Percentiles rank a stretch among this genome's conserved stretches.
Conservation (phyloP, 2,113 vertebrate genomes). For the Tautogolabrus adspersus region DNA sequence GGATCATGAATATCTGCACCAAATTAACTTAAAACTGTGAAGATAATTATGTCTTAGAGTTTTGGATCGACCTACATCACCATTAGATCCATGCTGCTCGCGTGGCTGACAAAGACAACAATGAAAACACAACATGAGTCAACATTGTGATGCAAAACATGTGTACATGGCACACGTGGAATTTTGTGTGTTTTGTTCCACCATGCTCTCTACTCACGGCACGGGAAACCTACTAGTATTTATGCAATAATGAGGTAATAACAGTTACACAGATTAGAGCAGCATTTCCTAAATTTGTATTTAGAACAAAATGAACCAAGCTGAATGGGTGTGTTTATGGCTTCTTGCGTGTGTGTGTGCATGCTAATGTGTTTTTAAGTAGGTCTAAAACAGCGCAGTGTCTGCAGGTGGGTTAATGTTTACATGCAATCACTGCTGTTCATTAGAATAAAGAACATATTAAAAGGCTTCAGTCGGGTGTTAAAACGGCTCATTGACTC, state of each 20-base stretch:
- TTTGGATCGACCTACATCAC: neutral
- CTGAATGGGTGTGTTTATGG: conserved; percentile 44
- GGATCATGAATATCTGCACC: neutral
- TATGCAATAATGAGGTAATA: conserved; percentile 49
- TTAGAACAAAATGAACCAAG: conserved; percentile 29
- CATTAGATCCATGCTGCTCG: neutral
- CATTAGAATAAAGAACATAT: conserved; percentile 47
- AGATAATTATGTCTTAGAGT: neutral
- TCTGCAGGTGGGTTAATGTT: conserved; percentile 64
- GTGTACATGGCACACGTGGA: conserved; percentile 16
- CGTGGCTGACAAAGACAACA: neutral
- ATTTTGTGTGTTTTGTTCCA: conserved; percentile 48
- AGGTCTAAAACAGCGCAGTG: conserved; percentile 29
- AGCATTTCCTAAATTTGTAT: conserved; percentile 41
- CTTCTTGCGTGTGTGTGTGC: conserved; percentile 43
- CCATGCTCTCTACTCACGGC: conserved; percentile 51
- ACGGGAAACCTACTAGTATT: conserved; percentile 41
- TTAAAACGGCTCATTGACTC: conserved; percentile 49
- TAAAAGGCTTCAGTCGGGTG: neutral
- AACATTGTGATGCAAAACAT: conserved; percentile 34
- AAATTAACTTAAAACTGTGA: neutral
- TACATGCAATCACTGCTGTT: conserved; percentile 24
- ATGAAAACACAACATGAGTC: conserved; percentile 5
- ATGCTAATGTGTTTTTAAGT: conserved; percentile 61
- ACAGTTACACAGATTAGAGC: conserved; percentile 30